phyloP scores from a whole-genome alignment of 2,888 invertebrate species.

The Iselma pallidipennis region DNA sequence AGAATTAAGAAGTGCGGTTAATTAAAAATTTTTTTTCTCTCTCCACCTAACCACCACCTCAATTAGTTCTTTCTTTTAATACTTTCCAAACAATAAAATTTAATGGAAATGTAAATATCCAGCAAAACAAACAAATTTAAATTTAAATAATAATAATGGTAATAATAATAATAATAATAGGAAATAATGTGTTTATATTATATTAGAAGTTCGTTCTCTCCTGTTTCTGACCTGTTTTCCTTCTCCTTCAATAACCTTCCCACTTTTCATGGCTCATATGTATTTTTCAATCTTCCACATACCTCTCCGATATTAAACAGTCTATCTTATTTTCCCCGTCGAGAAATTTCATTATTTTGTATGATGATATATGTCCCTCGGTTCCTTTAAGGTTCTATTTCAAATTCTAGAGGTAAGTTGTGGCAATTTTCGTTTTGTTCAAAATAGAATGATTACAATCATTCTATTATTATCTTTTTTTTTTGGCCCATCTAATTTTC shows the following conservation, averaged over 20 bases:
- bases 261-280: slow-evolving; percentile 38
- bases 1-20: slow-evolving; percentile 7
- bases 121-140: no score
- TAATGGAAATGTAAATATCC: no score
- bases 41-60: no score
- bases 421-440: background rate
- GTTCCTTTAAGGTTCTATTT: slow-evolving; percentile 13
- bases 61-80: no score
- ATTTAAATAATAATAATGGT: no score
- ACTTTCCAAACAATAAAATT: no score
- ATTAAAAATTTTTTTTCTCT: no score
- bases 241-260: slow-evolving; percentile 41
- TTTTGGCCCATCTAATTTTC: no score
- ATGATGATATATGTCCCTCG: slow-evolving; percentile 53
- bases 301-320: slow-evolving; percentile 53
- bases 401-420: background rate
- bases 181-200: background rate
- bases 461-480: background rate
- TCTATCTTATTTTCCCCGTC: slow-evolving; percentile 52
- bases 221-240: slow-evolving; percentile 28
- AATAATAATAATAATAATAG: no score
- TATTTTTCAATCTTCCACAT: slow-evolving; percentile 54
- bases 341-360: slow-evolving; percentile 55
- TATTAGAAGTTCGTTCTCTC: background rate
- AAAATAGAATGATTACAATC: slow-evolving; percentile 5